Evolutionary conservation across 2,888 invertebrate genomes (phyloP).

Genomic region (Nemoura dubitans): DNA sequence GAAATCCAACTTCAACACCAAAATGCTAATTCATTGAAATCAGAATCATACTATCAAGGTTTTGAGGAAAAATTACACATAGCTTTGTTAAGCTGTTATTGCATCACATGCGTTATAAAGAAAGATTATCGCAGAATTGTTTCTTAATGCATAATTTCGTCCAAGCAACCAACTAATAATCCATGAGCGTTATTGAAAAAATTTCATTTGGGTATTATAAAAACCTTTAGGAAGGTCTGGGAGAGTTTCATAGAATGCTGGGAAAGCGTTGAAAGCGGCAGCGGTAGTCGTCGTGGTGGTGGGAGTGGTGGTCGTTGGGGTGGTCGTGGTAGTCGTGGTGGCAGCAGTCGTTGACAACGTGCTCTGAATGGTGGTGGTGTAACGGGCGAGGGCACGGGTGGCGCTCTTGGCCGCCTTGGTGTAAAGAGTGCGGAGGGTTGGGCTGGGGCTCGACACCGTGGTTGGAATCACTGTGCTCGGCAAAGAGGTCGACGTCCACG

Average conservation of each 20-base stretch:
- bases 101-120: too few species aligned
- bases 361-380: conserved; percentile 51
- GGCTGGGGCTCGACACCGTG: conserved; percentile 58
- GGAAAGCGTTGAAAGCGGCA: conserved; percentile 60
- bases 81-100: too few species aligned
- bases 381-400: conserved; percentile 62
- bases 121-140: too few species aligned
- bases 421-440: conserved; percentile 52
- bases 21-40: too few species aligned
- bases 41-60: too few species aligned
- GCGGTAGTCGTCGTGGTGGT: conserved; percentile 62
- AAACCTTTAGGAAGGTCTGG: conserved; percentile 45
- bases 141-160: too few species aligned
- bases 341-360: conserved; percentile 61
- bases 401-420: conserved; percentile 61
- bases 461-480: conserved; percentile 61
- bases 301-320: conserved; percentile 61
- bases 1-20: too few species aligned
- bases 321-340: conserved; percentile 56
- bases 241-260: conserved; percentile 41
- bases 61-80: too few species aligned
- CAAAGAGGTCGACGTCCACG: conserved; percentile 63
- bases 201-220: conserved; percentile 15
- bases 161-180: too few species aligned
- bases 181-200: too few species aligned